These are phyloP conservation scores for Poecilia gillii DNA, from an alignment of 2,797 vertebrate species.

Conservation along the genomic window DNA sequence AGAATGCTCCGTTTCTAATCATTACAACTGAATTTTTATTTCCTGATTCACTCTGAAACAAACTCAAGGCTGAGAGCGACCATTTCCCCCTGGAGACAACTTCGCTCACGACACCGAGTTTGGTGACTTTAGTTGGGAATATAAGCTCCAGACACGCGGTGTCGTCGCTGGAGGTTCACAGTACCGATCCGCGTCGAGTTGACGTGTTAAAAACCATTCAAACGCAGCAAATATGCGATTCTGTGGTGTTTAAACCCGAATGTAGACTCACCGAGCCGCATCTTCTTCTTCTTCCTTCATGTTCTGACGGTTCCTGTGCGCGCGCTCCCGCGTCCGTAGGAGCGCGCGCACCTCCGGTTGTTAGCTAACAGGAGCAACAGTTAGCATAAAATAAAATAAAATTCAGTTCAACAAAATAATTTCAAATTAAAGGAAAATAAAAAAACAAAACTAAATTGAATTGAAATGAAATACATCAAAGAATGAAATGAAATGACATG, in stretches of 20 bases:
- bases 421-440: no score
- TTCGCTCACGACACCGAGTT: conserved; percentile 27
- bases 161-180: background rate
- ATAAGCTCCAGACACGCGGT: background rate
- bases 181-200: accelerated
- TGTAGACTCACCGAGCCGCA: conserved; percentile 52
- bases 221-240: accelerated
- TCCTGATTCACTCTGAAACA: background rate
- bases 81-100: conserved; percentile 11
- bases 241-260: accelerated
- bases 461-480: no score
- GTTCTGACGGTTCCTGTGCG: conserved; percentile 18
- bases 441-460: no score
- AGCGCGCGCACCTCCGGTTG: background rate
- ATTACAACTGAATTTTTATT: background rate
- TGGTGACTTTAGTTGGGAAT: background rate
- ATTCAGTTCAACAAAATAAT: no score
- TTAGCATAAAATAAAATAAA: background rate
- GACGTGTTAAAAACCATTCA: accelerated
- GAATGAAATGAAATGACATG: no score
- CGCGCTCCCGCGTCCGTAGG: conserved; percentile 29
- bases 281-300: conserved; percentile 50
- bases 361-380: background rate
- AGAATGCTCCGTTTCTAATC: background rate
- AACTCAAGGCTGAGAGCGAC: background rate